Percentiles rank a stretch among this genome's conserved stretches.
Evolutionary conservation across 1,140 invertebrate genomes (phyloP).

Genomic region (Neodiprion lecontei): DNA sequence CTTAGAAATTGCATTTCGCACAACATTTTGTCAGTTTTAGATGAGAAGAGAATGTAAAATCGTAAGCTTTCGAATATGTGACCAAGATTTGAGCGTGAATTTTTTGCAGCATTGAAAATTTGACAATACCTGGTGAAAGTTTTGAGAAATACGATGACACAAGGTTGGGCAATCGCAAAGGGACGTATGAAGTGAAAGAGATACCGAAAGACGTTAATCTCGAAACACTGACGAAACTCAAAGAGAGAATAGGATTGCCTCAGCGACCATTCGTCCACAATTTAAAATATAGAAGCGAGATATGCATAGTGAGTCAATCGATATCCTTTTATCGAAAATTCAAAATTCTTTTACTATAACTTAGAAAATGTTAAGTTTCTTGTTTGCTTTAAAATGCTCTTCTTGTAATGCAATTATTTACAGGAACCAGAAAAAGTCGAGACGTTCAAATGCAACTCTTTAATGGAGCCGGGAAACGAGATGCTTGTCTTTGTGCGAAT

Average conservation of each 20-base stretch:
- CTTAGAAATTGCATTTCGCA: too few relatives aligned
- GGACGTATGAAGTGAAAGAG: conserved; percentile 18
- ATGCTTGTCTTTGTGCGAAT: conserved; percentile 55
- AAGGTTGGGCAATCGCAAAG: conserved; percentile 23
- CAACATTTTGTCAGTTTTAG: too few relatives aligned
- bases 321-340: neutral
- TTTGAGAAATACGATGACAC: conserved; percentile 16
- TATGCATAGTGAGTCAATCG: neutral
- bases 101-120: conserved; percentile 33
- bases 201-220: conserved; percentile 29
- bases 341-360: neutral
- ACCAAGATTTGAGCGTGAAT: too few relatives aligned
- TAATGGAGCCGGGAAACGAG: conserved; percentile 40
- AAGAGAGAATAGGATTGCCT: conserved; percentile 14
- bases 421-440: conserved; percentile 24
- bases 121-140: conserved; percentile 38
- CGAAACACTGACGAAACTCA: conserved; percentile 28
- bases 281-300: conserved; percentile 29
- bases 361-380: too few relatives aligned
- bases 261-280: conserved; percentile 6
- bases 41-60: too few relatives aligned
- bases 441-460: neutral
- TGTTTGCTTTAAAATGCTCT: too few relatives aligned
- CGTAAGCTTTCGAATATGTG: too few relatives aligned
- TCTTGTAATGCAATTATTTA: neutral